Conservation (phyloP, 2,888 invertebrate species). For the Watsonalla binaria region DNA sequence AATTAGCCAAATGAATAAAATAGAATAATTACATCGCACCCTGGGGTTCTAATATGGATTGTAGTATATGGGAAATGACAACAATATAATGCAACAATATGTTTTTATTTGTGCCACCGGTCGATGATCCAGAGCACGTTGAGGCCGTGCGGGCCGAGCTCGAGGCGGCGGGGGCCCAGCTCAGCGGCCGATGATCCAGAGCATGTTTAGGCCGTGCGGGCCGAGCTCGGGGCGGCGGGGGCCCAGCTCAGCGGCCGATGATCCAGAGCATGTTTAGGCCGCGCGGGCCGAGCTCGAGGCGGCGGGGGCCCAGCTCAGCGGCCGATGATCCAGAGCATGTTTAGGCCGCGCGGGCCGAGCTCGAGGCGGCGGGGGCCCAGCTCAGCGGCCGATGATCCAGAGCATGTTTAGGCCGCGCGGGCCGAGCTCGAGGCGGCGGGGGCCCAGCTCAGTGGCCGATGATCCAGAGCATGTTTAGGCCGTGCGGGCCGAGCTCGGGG, state of each 20-base stretch:
- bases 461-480: conserved; percentile 7
- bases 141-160: conserved; percentile 71
- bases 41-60: too few species aligned
- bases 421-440: conserved; percentile 54
- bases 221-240: background rate
- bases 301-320: conserved; percentile 74
- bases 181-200: background rate
- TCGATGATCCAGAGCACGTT: conserved; percentile 91
- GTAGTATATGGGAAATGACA: too few species aligned
- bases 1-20: too few species aligned
- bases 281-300: conserved; percentile 58
- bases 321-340: conserved; percentile 81
- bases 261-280: conserved; percentile 90
- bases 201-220: conserved; percentile 14
- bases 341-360: too few species aligned
- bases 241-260: conserved; percentile 71
- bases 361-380: conserved; percentile 2
- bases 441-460: too few species aligned
- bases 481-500: conserved; percentile 7
- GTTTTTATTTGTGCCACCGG: conserved; percentile 29
- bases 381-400: conserved; percentile 83
- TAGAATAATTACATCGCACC: too few species aligned
- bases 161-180: conserved; percentile 34
- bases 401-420: conserved; percentile 84
- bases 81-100: too few species aligned